Percentiles rank a stretch among this genome's conserved stretches.
Evolutionary conservation across 2,113 vertebrate genomes (phyloP).

Genomic region (Copsychus sechellarum): DNA sequence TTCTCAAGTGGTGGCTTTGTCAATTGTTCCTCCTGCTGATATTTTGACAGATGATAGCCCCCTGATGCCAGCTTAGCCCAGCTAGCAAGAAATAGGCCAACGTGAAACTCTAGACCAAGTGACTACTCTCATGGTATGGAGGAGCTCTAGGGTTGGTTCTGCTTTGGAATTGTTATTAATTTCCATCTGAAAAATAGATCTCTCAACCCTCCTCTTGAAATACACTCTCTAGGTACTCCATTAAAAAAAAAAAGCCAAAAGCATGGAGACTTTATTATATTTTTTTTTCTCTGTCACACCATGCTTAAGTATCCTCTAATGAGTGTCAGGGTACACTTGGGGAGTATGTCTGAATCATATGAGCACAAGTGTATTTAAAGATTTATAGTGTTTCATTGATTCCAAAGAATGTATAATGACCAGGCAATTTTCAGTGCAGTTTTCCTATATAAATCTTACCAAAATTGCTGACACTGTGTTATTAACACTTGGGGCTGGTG

Average conservation of each 20-base stretch:
- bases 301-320: background rate
- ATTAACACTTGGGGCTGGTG: conserved; percentile 1
- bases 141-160: background rate
- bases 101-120: conserved; percentile 69
- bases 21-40: conserved; percentile 80
- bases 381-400: conserved; percentile 33
- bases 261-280: background rate
- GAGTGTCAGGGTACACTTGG: background rate
- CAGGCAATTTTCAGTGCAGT: background rate
- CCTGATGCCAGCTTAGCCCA: conserved; percentile 72
- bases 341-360: background rate
- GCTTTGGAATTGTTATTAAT: conserved; percentile 37
- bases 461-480: background rate
- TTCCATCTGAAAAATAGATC: conserved; percentile 36
- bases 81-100: conserved; percentile 73
- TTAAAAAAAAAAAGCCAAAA: background rate
- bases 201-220: background rate
- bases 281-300: background rate
- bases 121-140: conserved; percentile 35
- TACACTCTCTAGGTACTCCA: background rate
- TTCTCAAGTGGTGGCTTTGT: conserved; percentile 85
- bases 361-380: background rate
- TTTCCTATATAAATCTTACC: conserved; percentile 14
- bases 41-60: conserved; percentile 81
- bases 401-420: conserved; percentile 28